These are phyloP conservation scores for Dendropsophus ebraccatus DNA, from an alignment of 2,113 vertebrate genomes.

Conservation along the genomic window DNA sequence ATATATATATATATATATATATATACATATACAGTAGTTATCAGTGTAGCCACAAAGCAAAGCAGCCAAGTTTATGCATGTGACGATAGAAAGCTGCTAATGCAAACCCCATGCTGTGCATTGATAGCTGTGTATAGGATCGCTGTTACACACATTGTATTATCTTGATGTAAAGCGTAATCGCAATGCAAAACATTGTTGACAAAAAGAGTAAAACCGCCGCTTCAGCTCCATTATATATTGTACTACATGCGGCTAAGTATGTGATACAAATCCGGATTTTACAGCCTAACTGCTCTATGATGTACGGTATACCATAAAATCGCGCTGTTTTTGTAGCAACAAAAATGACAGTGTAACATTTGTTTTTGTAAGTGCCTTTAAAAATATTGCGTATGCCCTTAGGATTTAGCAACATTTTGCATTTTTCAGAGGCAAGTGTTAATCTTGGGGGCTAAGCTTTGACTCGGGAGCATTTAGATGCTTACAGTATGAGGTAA, in stretches of 20 bases:
- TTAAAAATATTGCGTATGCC: not conserved
- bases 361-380: not conserved
- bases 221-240: not conserved
- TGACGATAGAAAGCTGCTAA: too few species aligned
- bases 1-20: too few species aligned
- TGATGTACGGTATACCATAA: not conserved
- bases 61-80: too few species aligned
- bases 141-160: not conserved
- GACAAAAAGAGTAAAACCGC: not conserved
- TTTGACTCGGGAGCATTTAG: slow-evolving; percentile 81
- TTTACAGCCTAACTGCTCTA: not conserved
- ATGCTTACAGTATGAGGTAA: slow-evolving; percentile 88
- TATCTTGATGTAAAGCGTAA: not conserved
- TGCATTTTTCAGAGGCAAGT: slow-evolving; percentile 77
- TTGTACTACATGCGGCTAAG: not conserved
- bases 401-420: slow-evolving; percentile 63
- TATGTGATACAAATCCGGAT: not conserved
- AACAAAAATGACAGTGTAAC: not conserved
- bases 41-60: too few species aligned
- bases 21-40: too few species aligned
- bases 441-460: slow-evolving; percentile 78
- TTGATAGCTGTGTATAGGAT: not conserved
- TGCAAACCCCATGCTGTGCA: not conserved
- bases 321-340: not conserved
- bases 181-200: not conserved